Evolutionary conservation across 2,888 invertebrate species (phyloP).

Genomic region (Argyra leucocephala): DNA sequence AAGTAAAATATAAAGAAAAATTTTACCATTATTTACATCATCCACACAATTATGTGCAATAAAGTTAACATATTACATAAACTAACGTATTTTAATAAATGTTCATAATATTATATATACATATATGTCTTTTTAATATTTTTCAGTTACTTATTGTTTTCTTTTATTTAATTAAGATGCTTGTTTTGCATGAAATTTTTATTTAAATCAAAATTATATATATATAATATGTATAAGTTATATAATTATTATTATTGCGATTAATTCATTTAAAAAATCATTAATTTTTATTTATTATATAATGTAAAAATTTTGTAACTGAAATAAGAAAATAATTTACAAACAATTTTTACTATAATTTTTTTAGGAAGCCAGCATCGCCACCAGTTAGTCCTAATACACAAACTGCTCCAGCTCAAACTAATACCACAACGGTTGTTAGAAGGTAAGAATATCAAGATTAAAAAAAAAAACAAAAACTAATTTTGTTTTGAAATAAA

Average conservation of each 20-base stretch:
- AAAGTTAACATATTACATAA: neutral
- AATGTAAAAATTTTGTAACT: neutral
- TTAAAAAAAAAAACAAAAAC: neutral
- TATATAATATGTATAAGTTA: neutral
- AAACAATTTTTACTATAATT: neutral
- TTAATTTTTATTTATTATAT: neutral
- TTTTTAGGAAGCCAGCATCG: slow-evolving; percentile 35
- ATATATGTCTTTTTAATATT: neutral
- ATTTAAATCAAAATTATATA: neutral
- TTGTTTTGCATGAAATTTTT: neutral
- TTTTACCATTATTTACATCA: neutral
- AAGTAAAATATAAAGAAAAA: no score
- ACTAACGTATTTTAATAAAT: neutral
- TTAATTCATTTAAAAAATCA: neutral
- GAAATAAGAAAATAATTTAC: neutral
- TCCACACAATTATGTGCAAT: neutral
- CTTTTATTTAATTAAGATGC: neutral
- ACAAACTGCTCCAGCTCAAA: slow-evolving; percentile 28
- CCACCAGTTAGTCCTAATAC: slow-evolving; percentile 34
- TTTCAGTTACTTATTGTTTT: neutral
- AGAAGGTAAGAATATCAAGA: slow-evolving; percentile 21
- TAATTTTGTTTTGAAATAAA: neutral
- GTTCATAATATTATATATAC: neutral
- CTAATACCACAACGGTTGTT: slow-evolving; percentile 27
- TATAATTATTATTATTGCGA: neutral